Evolutionary conservation across 1,140 invertebrate genomes (phyloP).

Genomic region (Zophobas morio): DNA sequence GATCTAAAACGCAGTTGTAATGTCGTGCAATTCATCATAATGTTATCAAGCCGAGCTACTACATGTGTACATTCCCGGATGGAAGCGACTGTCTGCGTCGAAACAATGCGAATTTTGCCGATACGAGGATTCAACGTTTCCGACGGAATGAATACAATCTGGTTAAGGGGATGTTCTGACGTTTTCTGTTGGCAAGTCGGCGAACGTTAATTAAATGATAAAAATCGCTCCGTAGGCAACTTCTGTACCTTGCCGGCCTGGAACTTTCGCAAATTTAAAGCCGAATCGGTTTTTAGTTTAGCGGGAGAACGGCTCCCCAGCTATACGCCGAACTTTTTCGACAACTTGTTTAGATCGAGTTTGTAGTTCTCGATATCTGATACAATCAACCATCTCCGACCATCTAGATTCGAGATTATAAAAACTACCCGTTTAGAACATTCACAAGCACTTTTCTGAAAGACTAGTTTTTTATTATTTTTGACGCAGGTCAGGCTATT

Average conservation of each 20-base stretch:
- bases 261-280: background rate
- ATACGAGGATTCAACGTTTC: conserved; percentile 23
- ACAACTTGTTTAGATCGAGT: no score
- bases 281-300: background rate
- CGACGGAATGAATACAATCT: conserved; percentile 29
- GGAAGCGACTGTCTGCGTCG: conserved; percentile 23
- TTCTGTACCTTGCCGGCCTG: background rate
- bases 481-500: no score
- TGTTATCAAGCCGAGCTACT: conserved; percentile 49
- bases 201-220: conserved; percentile 23
- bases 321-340: background rate
- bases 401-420: no score
- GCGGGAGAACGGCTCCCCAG: background rate
- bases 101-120: conserved; percentile 40
- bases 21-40: conserved; percentile 52
- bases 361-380: no score
- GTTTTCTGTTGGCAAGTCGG: conserved; percentile 17
- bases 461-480: no score
- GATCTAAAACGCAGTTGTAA: conserved; percentile 48
- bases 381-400: no score
- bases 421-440: no score
- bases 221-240: conserved; percentile 7
- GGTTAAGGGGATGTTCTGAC: conserved; percentile 30
- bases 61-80: conserved; percentile 48
- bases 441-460: no score